Evolutionary conservation across 2,888 invertebrate species (phyloP), one percentile per base, ranked within the genome.

Genomic region (Diaperis boleti): DNA sequence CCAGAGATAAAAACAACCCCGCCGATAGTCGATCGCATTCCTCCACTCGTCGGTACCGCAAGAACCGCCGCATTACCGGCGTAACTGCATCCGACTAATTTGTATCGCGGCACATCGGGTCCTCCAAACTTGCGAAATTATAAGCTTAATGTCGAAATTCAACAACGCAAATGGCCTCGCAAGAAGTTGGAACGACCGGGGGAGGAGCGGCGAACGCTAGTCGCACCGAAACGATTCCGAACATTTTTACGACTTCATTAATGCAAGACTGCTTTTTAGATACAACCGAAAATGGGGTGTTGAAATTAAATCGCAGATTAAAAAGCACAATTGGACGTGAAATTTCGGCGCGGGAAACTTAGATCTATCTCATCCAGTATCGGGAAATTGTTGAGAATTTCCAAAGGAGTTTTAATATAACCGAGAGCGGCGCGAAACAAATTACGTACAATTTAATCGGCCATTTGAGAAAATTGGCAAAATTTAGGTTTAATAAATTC

Each of bases 221-320:
- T 60, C 54, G 42, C 54, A n/a, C 55, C 56, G 54, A 64, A 59
- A 55, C 60, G 63, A 68, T 70, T 67, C 66, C 65, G 71, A 74
- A 78, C 78, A 79, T 78, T 79, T 80, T 81, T 79, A 80, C 78
- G 75, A 77, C 79, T 79, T 79, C 79, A 81, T 81, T 81, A 79
- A 80, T 76, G 76, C 77, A 74, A 72, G 72, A 69, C 71, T 68
- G 74, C 74, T 74, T 76, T 77, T 75, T 72, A 74, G 74, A 76
- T 76, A 78, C 75, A 79, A 76, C 78, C 78, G 76, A 77, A 78
- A 80, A 81, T 77, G 77, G 80, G 79, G 79, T 80, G 79, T 78
- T 79, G 79, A 79, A 81, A 81, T 81, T 79, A 79, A 79, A 79
- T 78, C 69, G 76, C 73, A 79, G 79, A 81, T 80, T 80, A 80